Percentiles rank a stretch among this genome's conserved stretches.
Evolutionary conservation across 2,113 vertebrate genomes (phyloP).

Genomic region (Hemicordylus capensis): DNA sequence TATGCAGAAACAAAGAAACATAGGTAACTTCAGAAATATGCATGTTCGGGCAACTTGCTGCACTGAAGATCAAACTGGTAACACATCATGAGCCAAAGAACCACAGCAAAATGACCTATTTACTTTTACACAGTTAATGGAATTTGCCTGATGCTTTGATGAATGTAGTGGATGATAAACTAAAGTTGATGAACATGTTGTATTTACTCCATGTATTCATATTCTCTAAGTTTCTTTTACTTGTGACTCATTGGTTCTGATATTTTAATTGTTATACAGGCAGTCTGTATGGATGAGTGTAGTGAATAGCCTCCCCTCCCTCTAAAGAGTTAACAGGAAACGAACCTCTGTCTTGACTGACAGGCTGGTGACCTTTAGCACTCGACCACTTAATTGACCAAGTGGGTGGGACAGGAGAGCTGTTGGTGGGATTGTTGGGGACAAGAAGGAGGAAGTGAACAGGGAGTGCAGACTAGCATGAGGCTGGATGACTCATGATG

Average conservation of each 20-base stretch:
- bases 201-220: not conserved
- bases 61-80: slow-evolving; percentile 1
- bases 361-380: too few species aligned
- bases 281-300: not conserved
- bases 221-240: not conserved
- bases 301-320: too few species aligned
- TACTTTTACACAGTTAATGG: slow-evolving; percentile 14
- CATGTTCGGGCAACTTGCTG: not conserved
- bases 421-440: too few species aligned
- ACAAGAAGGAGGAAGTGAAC: too few species aligned
- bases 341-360: too few species aligned
- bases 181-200: not conserved
- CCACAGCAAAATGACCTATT: slow-evolving; percentile 2
- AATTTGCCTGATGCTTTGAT: slow-evolving; percentile 11
- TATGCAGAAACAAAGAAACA: not conserved
- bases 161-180: not conserved
- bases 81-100: not conserved
- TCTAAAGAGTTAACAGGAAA: too few species aligned
- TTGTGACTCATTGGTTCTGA: not conserved
- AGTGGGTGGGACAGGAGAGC: too few species aligned
- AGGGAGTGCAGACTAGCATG: too few species aligned
- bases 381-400: too few species aligned
- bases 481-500: too few species aligned
- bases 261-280: not conserved
- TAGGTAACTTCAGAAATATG: not conserved